Evolutionary conservation across 2,888 invertebrate species (phyloP).

Genomic region (Choristoneura rosaceana): DNA sequence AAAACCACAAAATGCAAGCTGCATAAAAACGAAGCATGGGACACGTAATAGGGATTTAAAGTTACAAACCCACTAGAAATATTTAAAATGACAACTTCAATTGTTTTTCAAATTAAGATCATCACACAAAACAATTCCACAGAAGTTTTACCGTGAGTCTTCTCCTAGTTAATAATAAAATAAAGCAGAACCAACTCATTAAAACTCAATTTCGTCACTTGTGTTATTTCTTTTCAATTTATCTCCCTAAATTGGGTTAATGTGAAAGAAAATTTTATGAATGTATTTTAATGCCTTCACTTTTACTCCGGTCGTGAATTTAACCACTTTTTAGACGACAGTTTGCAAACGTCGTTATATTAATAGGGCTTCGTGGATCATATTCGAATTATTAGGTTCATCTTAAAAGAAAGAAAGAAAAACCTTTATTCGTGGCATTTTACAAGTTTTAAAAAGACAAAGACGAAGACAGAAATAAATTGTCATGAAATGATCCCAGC

Average conservation of each 20-base stretch:
- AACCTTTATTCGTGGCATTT: no score
- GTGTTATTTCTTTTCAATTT: conserved; percentile 40
- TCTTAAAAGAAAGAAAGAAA: neutral
- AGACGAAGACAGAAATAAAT: no score
- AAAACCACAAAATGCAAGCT: no score
- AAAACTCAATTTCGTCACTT: conserved; percentile 36
- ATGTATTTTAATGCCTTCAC: conserved; percentile 34
- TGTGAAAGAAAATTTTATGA: conserved; percentile 37
- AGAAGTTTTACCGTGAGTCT: neutral
- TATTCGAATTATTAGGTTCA: neutral
- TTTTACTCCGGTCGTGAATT: conserved; percentile 29
- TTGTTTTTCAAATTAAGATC: neutral
- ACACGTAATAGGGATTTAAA: no score
- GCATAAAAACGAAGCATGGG: no score
- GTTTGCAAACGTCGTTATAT: conserved; percentile 9
- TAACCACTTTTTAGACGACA: conserved; percentile 26
- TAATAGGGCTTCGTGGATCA: neutral
- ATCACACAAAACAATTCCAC: neutral
- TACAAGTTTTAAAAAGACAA: no score
- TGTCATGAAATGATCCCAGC: no score
- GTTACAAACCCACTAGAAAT: no score
- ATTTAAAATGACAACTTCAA: neutral
- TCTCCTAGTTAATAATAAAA: conserved; percentile 28
- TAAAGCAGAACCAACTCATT: conserved; percentile 30
- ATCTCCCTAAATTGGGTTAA: conserved; percentile 37